Evolutionary conservation across 2,113 vertebrate species (phyloP).

Genomic region (Podilymbus podiceps): DNA sequence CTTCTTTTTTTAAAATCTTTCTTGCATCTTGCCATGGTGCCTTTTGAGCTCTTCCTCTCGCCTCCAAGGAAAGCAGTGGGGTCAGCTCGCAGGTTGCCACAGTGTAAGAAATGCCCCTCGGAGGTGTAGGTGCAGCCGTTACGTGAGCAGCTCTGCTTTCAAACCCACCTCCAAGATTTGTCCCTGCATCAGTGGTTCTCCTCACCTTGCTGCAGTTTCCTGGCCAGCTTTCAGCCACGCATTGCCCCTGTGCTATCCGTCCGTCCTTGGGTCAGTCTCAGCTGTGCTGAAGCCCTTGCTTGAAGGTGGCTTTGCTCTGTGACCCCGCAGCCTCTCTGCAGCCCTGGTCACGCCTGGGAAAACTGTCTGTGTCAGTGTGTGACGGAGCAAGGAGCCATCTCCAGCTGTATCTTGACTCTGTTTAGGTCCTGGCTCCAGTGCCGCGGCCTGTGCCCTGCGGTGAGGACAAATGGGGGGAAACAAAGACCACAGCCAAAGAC

Average conservation of each 20-base stretch:
- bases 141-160: background rate
- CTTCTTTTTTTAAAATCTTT: background rate
- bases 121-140: background rate
- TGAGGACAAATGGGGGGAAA: background rate
- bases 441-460: fast-evolving
- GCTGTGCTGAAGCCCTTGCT: background rate
- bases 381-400: background rate
- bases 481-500: background rate
- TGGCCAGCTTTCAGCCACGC: background rate
- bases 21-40: background rate
- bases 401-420: background rate
- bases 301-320: background rate
- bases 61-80: background rate
- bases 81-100: background rate
- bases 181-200: background rate
- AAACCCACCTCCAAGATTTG: background rate
- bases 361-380: background rate
- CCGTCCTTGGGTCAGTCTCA: background rate
- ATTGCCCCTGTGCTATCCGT: fast-evolving
- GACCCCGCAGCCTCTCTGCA: background rate
- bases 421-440: background rate
- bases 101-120: background rate
- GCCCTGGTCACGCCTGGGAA: background rate
- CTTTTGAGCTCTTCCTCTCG: fast-evolving
- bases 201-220: background rate